These are phyloP conservation scores for Cyanoliseus patagonus DNA, from an alignment of 2,113 vertebrate genomes.

Conservation along the genomic window DNA sequence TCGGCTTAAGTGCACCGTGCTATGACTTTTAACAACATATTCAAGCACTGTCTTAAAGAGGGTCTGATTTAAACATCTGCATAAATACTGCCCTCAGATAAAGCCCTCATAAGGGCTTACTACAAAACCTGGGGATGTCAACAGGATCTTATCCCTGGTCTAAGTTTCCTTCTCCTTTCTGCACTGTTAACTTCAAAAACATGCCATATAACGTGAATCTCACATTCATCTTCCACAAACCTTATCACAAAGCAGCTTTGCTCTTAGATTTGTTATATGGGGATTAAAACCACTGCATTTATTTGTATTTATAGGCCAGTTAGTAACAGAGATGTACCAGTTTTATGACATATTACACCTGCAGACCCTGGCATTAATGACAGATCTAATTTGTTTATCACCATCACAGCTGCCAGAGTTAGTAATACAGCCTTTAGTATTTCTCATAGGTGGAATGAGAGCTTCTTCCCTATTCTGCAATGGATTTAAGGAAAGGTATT, in stretches of 20 bases:
- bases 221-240: not conserved
- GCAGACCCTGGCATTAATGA: constrained; percentile 14
- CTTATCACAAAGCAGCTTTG: not conserved
- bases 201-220: not conserved
- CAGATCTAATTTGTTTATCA: constrained; percentile 57
- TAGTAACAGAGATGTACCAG: not conserved
- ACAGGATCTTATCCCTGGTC: not conserved
- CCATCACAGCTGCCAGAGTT: constrained; percentile 6
- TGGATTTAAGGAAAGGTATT: constrained; percentile 17
- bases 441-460: constrained; percentile 19
- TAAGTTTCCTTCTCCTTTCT: not conserved
- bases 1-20: not conserved
- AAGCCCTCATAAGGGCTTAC: not conserved
- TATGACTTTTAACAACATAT: not conserved
- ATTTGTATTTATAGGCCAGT: not conserved
- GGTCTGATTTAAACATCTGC: not conserved
- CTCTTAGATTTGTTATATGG: not conserved
- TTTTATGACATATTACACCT: not conserved
- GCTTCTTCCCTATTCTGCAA: not conserved
- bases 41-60: not conserved
- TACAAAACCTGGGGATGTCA: not conserved
- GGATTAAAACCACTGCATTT: not conserved
- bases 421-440: not conserved
- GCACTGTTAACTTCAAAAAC: not conserved
- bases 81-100: not conserved